Conservation (phyloP, 1,140 invertebrate species). For the Anadara kagoshimensis region DNA sequence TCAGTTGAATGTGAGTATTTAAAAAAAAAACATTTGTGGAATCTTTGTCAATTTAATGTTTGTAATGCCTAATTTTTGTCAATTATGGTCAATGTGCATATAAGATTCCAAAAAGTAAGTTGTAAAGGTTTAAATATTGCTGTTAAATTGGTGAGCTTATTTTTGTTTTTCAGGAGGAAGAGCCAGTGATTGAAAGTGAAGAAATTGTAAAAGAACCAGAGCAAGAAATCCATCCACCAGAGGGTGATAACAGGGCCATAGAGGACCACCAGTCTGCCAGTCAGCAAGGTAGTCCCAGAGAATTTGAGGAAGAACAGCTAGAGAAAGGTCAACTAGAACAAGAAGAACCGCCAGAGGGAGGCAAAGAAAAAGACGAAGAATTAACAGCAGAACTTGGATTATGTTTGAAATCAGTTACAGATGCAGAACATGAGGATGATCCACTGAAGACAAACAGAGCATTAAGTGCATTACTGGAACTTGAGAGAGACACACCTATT, state of each 20-base stretch:
- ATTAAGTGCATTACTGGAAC: constrained; percentile 60
- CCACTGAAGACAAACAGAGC: constrained; percentile 60
- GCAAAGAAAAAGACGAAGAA: constrained; percentile 44
- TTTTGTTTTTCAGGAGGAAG: constrained; percentile 29
- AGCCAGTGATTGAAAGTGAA: constrained; percentile 3
- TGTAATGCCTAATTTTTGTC: too few species aligned
- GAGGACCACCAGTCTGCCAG: constrained; percentile 24
- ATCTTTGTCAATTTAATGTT: too few species aligned
- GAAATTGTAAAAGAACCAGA: constrained; percentile 34
- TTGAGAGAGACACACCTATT: constrained; percentile 51
- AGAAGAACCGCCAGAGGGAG: constrained; percentile 49
- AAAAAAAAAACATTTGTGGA: too few species aligned
- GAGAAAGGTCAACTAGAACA: constrained; percentile 55
- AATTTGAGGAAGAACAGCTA: constrained; percentile 42
- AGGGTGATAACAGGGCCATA: constrained; percentile 29
- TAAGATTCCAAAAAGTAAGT: neutral
- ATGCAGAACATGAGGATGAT: constrained; percentile 52
- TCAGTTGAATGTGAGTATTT: neutral
- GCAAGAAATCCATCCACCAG: constrained; percentile 8
- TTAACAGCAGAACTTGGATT: constrained; percentile 39
- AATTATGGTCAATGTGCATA: too few species aligned
- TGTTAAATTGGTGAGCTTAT: too few species aligned
- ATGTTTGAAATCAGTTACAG: constrained; percentile 51
- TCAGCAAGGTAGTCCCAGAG: constrained; percentile 2
- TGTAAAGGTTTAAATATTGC: neutral